phyloP scores from a whole-genome alignment of 2,888 invertebrate genomes.

The Orthosia cruda region DNA sequence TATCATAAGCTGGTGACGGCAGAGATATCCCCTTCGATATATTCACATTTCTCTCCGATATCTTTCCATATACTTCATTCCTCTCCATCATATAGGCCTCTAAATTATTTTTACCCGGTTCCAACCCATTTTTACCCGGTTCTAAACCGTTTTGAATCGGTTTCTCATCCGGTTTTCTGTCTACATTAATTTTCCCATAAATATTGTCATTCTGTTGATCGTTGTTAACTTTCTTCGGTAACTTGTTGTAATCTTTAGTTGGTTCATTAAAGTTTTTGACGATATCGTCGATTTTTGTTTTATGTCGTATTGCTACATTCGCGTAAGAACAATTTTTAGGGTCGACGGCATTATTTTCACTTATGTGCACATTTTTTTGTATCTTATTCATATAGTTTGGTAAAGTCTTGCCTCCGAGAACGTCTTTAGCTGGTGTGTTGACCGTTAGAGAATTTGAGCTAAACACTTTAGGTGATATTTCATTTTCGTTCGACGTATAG shows the following conservation, averaged over 20 bases:
- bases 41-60: constrained; percentile 61
- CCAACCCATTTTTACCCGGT: constrained; percentile 36
- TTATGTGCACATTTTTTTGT: constrained; percentile 80
- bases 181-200: constrained; percentile 86
- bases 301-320: constrained; percentile 86
- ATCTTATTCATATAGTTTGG: constrained; percentile 92
- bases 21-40: constrained; percentile 56
- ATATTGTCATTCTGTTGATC: constrained; percentile 85
- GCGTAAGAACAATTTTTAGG: constrained; percentile 85
- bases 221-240: constrained; percentile 87
- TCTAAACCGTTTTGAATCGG: constrained; percentile 59
- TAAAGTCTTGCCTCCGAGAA: constrained; percentile 93
- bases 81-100: constrained; percentile 63
- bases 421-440: constrained; percentile 96
- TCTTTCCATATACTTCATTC: constrained; percentile 62
- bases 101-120: constrained; percentile 66
- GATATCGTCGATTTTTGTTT: constrained; percentile 88
- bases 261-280: constrained; percentile 89
- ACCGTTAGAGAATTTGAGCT: constrained; percentile 95
- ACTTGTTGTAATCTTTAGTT: constrained; percentile 76
- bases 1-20: constrained; percentile 81
- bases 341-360: constrained; percentile 85
- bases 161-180: constrained; percentile 69
- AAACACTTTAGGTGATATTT: constrained; percentile 95
- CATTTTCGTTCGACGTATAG: constrained; percentile 85